phyloP scores from a whole-genome alignment of 2,888 invertebrate species.

The Argyra leucocephala region DNA sequence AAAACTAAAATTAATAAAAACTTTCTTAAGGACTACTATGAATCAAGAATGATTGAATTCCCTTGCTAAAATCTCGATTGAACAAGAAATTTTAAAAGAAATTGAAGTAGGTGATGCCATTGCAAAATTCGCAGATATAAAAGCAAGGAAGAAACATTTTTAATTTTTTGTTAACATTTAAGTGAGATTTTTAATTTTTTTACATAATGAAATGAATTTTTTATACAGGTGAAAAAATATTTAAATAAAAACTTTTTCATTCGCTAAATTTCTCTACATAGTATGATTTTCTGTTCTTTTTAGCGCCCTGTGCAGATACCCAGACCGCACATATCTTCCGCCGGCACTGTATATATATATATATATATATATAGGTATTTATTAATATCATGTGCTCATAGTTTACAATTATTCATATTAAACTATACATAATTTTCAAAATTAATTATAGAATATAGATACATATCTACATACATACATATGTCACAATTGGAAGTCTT shows the following conservation, averaged over 20 bases:
- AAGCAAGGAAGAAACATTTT: slow-evolving; percentile 8
- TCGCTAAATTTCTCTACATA: slow-evolving; percentile 5
- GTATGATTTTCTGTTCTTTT: no score
- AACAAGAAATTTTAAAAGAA: slow-evolving; percentile 8
- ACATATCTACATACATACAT: no score
- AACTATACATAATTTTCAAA: no score
- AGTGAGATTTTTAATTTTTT: slow-evolving; percentile 10
- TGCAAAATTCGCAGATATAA: slow-evolving; percentile 8
- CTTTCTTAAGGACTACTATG: slow-evolving; percentile 8
- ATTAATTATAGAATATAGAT: no score
- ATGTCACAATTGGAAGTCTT: no score
- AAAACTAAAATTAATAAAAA: slow-evolving; percentile 9
- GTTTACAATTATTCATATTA: no score
- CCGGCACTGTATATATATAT: no score
- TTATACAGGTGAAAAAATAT: slow-evolving; percentile 9
- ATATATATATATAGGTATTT: no score
- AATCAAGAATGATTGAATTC: slow-evolving; percentile 10
- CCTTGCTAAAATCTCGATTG: slow-evolving; percentile 8
- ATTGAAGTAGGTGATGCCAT: slow-evolving; percentile 7
- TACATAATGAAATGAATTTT: slow-evolving; percentile 10
- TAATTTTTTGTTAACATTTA: slow-evolving; percentile 11
- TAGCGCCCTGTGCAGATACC: no score
- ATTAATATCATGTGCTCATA: no score
- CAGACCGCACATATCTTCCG: no score
- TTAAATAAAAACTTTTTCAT: slow-evolving; percentile 9